Conservation (phyloP, 2,888 invertebrate genomes). For the Drosophila fulvimacula region DNA sequence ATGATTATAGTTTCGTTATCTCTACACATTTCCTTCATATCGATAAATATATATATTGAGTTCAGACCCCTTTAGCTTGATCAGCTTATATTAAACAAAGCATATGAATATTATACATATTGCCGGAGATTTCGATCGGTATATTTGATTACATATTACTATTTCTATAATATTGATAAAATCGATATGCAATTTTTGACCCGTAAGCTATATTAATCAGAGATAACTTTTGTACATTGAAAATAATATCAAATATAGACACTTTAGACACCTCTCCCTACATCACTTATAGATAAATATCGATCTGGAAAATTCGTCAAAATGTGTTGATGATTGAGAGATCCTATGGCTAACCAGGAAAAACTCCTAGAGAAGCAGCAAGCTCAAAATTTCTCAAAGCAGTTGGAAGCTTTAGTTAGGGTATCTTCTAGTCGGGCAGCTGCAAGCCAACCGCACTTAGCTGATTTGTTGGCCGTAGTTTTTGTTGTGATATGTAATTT, state of each 20-base stretch:
- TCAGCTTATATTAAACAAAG: too few relatives aligned
- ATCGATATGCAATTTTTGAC: too few relatives aligned
- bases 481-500: conserved; percentile 40
- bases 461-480: conserved; percentile 7
- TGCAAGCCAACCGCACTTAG: not conserved
- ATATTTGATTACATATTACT: too few relatives aligned
- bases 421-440: not conserved
- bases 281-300: too few relatives aligned
- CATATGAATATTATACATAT: not conserved
- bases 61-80: too few relatives aligned
- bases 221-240: not conserved
- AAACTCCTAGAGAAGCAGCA: not conserved
- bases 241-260: too few relatives aligned
- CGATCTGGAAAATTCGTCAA: not conserved
- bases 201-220: not conserved
- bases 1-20: too few relatives aligned
- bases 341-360: not conserved
- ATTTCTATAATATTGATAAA: too few relatives aligned
- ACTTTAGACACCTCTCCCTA: too few relatives aligned
- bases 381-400: not conserved
- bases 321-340: too few relatives aligned
- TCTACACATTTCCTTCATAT: too few relatives aligned
- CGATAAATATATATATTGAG: not conserved
- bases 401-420: not conserved
- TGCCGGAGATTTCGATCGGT: too few relatives aligned